phyloP scores from a whole-genome alignment of 2,113 vertebrate genomes.

The Siniperca knerii region DNA sequence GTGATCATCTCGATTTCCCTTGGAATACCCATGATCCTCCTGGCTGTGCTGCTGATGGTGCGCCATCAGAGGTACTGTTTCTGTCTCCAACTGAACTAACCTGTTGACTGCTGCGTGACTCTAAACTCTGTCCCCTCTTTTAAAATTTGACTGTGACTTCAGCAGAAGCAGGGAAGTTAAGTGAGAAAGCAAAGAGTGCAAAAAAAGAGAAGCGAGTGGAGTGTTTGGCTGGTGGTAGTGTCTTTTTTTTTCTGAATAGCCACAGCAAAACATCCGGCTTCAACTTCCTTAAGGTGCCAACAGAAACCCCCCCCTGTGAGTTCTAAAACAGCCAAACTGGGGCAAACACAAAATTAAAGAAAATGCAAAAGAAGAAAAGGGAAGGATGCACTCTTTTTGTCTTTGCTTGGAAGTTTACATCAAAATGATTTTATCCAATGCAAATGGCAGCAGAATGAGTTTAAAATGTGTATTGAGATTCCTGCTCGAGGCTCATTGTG shows the following conservation, averaged over 20 bases:
- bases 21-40: slow-evolving; percentile 77
- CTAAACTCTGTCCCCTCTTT: background rate
- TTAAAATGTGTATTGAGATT: no score
- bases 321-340: background rate
- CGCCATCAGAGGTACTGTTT: slow-evolving; percentile 66
- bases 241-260: slow-evolving; percentile 12
- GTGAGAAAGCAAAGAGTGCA: background rate
- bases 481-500: background rate
- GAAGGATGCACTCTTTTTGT: background rate
- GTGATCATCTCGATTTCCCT: slow-evolving; percentile 59
- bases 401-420: background rate
- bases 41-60: slow-evolving; percentile 67
- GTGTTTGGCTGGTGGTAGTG: fast-evolving
- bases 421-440: background rate
- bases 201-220: slow-evolving; percentile 45
- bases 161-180: background rate
- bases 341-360: background rate
- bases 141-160: background rate
- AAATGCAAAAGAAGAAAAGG: background rate
- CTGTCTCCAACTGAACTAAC: background rate
- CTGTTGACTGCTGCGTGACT: background rate
- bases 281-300: background rate
- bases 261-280: background rate
- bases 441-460: no score
- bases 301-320: background rate